Evolutionary conservation across 2,797 vertebrate species (phyloP), one percentile per base, ranked within the genome.

Genomic region (Naso thynnoides): DNA sequence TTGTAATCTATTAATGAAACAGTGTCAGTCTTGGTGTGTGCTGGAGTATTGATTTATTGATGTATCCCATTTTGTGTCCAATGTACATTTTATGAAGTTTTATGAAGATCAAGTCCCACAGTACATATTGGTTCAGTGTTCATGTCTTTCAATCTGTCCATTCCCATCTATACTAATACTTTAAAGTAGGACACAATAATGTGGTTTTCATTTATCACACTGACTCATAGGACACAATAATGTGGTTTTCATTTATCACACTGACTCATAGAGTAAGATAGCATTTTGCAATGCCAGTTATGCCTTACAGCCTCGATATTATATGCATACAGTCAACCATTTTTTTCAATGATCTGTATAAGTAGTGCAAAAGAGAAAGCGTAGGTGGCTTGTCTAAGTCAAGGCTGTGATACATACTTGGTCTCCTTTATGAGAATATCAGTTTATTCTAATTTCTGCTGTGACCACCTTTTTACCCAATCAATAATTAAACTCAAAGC

Each of bases 401-500:
- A 1, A 65, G 27, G 56, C n/a, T 39, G 11, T 26, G 18, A 75
- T 45, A 45, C 36, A 56, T 21, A 21, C 33, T 9, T 1, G 2
- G 2, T 58, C n/a, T 45, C 15, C 14, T 76, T 27, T 29, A 24
- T 56, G 16, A 71, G 14, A 65, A 76, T n/a, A 76, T 68, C 8
- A 13, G 44, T 86, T 76, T 66, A 42, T 67, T 70, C 19, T 7
- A n/a, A 70, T 82, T 89, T 58, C 58, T 67, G 50, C 52, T 86
- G 57, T 79, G 73, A 71, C 62, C 70, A 82, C 85, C 73, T 78
- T 77, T 83, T 80, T 83, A 60, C 59, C 71, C 70, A 84, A 79
- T 92, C 60, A 80, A 84, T 92, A 90, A 94, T 94, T 93, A 89
- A 90, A 92, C 75, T 63, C 64, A 55, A 86, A 89, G 84, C 72